Evolutionary conservation across 2,113 vertebrate genomes (phyloP), one percentile per base, ranked within the genome.

Genomic region (Chlorocebus sabaeus): DNA sequence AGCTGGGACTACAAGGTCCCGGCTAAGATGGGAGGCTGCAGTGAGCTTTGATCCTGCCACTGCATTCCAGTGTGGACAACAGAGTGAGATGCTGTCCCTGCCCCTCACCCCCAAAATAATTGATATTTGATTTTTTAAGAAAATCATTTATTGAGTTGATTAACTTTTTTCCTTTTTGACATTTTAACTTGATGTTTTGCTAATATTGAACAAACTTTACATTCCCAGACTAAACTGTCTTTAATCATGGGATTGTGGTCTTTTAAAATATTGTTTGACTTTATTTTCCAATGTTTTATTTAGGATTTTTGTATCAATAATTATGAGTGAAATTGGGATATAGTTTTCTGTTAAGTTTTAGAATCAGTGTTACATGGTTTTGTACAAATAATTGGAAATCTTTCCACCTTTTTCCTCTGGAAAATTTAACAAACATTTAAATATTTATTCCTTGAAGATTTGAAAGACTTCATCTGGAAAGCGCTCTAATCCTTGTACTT

Each of bases 241-340:
- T 89, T 79, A 16, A 13, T 79, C 1, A 3, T 78, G 16, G 23
- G 9, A 7, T 88, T 83, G 25, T 79, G 79, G 13, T 73, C 32
- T 81, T 80, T 83, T 23, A 76, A 93, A 93, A 86, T 50, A 86
- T 45, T 89, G 40, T 40, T 72, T 84, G 22, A 50, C 95, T 96
- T 87, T 93, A 75, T 90, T 86, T 82, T 82, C 14, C 75, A 79
- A 45, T 68, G 20, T 57, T 93, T 93, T 76, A 43, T 32, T 85
- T 89, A 93, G 27, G 22, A 82, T 93, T 93, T 84, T 95, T 67
- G 14, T 38, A 23, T 61, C 40, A 95, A 57, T 52, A 80, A n/a
- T 90, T 87, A 32, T 73, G 70, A 73, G 9, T 76, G 45, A 95
- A 61, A 61, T 35, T 91, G 43, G 13, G 10, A 52, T 70, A 52